Evolutionary conservation across 2,113 vertebrate genomes (phyloP).

Genomic region (Progne subis): DNA sequence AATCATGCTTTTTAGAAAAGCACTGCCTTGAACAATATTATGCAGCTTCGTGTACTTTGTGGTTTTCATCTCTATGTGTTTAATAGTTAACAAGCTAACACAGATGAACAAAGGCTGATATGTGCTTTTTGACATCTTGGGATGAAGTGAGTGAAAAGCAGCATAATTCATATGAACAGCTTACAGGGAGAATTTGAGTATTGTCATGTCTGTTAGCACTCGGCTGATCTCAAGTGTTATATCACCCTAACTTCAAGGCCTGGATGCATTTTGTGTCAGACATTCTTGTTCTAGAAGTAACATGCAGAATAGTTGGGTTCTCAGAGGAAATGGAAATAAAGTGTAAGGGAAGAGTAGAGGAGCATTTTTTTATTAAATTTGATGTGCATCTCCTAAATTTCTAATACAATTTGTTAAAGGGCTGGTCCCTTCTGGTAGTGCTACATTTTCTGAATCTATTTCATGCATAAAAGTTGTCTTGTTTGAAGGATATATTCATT

Average conservation of each 20-base stretch:
- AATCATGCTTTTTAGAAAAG: background rate
- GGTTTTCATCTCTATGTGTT: background rate
- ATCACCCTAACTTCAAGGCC: background rate
- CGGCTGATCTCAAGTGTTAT: background rate
- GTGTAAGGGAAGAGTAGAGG: background rate
- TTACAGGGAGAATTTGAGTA: background rate
- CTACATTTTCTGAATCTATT: background rate
- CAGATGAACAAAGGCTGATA: background rate
- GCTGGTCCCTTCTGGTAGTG: background rate
- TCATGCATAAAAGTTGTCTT: background rate
- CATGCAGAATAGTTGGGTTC: background rate
- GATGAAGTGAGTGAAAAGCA: slow-evolving; percentile 5
- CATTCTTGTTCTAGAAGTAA: background rate
- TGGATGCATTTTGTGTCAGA: background rate
- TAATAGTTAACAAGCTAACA: slow-evolving; percentile 9
- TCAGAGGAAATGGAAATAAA: background rate
- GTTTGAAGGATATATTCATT: background rate
- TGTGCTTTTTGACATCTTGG: background rate
- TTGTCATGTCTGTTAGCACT: background rate
- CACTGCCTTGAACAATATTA: background rate
- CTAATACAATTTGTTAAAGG: background rate
- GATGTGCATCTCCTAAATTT: background rate
- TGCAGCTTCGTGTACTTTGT: background rate
- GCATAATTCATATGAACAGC: background rate
- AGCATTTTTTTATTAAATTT: background rate